Evolutionary conservation across 2,113 vertebrate species (phyloP).

Genomic region (Pedetes capensis): DNA sequence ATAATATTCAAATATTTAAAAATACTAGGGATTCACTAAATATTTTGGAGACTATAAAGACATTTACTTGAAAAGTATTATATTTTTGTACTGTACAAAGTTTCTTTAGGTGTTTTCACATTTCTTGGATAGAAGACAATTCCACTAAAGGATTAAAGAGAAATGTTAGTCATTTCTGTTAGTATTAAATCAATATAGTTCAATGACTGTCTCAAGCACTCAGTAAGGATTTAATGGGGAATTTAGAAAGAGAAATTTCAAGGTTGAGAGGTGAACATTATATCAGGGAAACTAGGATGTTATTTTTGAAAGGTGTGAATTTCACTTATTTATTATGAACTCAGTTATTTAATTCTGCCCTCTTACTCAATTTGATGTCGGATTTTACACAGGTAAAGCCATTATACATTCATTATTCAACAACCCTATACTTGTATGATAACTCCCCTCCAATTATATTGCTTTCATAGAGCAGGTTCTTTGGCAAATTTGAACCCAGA

Average conservation of each 20-base stretch:
- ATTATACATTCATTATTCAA: constrained; percentile 51
- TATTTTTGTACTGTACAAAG: background rate
- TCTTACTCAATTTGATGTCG: background rate
- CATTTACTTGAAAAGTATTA: background rate
- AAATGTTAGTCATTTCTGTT: background rate
- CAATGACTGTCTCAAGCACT: background rate
- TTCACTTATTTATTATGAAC: constrained; percentile 44
- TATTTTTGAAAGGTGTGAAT: constrained; percentile 41
- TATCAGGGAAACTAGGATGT: background rate
- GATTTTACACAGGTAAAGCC: constrained; percentile 11
- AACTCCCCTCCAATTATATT: background rate
- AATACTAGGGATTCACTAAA: background rate
- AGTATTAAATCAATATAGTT: background rate
- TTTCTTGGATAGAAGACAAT: background rate
- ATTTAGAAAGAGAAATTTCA: background rate
- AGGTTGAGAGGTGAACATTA: constrained; percentile 35
- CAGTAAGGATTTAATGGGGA: background rate
- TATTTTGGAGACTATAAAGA: background rate
- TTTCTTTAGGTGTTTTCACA: background rate
- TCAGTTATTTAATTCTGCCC: constrained; percentile 42
- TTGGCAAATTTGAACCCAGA: constrained; percentile 1
- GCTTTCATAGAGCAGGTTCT: background rate
- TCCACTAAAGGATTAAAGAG: background rate
- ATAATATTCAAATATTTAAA: too few species aligned
- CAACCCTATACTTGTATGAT: background rate